phyloP scores from a whole-genome alignment of 1,140 invertebrate genomes.

The Leptoteleia sp. region DNA sequence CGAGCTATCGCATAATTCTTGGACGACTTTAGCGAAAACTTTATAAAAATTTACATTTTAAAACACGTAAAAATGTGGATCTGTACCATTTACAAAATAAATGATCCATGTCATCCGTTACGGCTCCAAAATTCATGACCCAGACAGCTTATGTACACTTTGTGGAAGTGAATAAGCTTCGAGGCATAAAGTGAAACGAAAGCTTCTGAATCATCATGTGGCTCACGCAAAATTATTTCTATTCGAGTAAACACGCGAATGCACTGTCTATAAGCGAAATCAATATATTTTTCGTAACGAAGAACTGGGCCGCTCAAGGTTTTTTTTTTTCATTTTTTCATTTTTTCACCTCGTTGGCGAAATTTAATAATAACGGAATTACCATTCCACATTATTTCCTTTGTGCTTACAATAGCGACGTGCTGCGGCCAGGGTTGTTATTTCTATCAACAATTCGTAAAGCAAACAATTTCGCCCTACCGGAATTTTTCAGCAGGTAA shows the following conservation, averaged over 20 bases:
- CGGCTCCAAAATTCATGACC: slow-evolving; percentile 37
- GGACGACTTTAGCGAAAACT: no score
- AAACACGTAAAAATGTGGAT: no score
- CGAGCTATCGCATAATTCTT: no score
- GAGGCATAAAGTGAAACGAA: slow-evolving; percentile 40
- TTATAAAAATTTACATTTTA: not conserved
- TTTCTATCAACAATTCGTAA: not conserved
- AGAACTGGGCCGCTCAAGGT: no score
- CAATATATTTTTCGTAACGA: no score
- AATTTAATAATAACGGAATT: not conserved
- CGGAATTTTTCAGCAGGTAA: no score
- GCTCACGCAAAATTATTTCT: slow-evolving; percentile 27
- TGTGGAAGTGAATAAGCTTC: slow-evolving; percentile 45
- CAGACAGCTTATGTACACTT: slow-evolving; percentile 34
- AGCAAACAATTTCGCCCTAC: not conserved
- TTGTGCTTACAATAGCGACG: not conserved
- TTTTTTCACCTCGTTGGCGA: not conserved
- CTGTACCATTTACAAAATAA: no score
- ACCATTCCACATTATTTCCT: not conserved
- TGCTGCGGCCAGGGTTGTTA: not conserved
- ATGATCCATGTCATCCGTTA: slow-evolving; percentile 38
- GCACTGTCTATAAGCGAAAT: no score
- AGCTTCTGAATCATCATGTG: slow-evolving; percentile 37
- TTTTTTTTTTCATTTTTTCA: no score
- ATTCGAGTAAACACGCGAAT: slow-evolving; percentile 17